Evolutionary conservation across 2,888 invertebrate genomes (phyloP), one percentile per base, ranked within the genome.

Genomic region (Melipona beecheii): DNA sequence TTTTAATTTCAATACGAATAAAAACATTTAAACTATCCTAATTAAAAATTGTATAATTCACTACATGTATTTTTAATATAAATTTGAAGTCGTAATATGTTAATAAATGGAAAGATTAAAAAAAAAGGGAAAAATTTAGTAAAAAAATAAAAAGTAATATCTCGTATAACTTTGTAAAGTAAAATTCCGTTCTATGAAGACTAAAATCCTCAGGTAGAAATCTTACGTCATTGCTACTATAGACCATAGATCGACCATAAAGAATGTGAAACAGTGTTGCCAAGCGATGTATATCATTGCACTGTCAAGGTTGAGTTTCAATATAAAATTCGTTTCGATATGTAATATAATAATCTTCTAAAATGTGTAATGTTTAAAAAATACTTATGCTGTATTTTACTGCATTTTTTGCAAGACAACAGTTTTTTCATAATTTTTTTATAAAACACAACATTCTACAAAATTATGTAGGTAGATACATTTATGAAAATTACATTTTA

Each of bases 171-270:
- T 71, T 79, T 54, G 68, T 70, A 78, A 85, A 68, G 36, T 31
- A 58, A 31, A 75, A 70, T 69, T 43, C 43, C 54, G 43, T 87
- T 85, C 72, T 86, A 81, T 83, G 82, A 87, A 89, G 91, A 93
- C 93, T 92, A 91, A 91, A 92, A 92, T 92, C 89, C 92, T 90
- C 93, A 93, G 93, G 93, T 93, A 93, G 92, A 90, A 90, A 92
- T 89, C 92, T 93, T 93, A 93, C 93, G 92, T 93, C 93, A 93
- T 92, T 92, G 91, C 91, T 89, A 91, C 91, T 90, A 91, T 89
- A 90, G 81, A 80, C 86, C 81, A 80, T 78, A 78, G 69, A 87
- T 80, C 87, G 90, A 92, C 90, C 91, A 90, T 92, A 91, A 93
- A 92, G 93, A 93, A 94, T 93, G 92, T 88, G 87, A 89, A 90